These are phyloP conservation scores for Neuroscelio doddi DNA, from an alignment of 2,888 invertebrate species.

Conservation along the genomic window DNA sequence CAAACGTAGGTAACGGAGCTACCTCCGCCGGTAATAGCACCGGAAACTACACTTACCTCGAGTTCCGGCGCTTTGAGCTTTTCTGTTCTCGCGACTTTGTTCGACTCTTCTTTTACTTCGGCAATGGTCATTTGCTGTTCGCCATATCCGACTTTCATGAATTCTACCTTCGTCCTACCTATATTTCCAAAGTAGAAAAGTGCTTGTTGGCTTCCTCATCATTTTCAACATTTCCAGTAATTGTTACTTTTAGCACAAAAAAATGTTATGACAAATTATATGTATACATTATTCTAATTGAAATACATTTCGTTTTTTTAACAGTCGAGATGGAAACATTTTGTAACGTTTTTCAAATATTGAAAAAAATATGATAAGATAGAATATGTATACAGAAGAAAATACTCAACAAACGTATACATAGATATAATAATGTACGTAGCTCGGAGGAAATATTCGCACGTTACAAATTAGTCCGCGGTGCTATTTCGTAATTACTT, in stretches of 20 bases:
- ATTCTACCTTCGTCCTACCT: slow-evolving; percentile 41
- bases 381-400: too few species aligned
- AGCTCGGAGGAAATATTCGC: background rate
- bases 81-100: slow-evolving; percentile 35
- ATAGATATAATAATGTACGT: too few species aligned
- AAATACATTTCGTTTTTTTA: too few species aligned
- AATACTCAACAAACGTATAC: too few species aligned
- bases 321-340: too few species aligned
- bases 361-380: too few species aligned
- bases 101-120: slow-evolving; percentile 41
- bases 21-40: slow-evolving; percentile 61
- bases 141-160: slow-evolving; percentile 59
- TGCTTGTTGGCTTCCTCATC: background rate
- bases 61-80: slow-evolving; percentile 61
- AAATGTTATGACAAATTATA: too few species aligned
- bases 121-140: slow-evolving; percentile 50
- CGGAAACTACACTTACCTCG: slow-evolving; percentile 65
- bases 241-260: too few species aligned
- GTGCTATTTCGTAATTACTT: slow-evolving; percentile 48
- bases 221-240: too few species aligned
- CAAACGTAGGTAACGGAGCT: slow-evolving; percentile 52
- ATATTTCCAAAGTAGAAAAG: slow-evolving; percentile 7
- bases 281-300: too few species aligned
- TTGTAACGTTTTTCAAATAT: too few species aligned
- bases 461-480: slow-evolving; percentile 36